Percentiles rank a stretch among this genome's conserved stretches.
Conservation (phyloP, 2,797 vertebrate species). For the Amazonetta brasiliensis region DNA sequence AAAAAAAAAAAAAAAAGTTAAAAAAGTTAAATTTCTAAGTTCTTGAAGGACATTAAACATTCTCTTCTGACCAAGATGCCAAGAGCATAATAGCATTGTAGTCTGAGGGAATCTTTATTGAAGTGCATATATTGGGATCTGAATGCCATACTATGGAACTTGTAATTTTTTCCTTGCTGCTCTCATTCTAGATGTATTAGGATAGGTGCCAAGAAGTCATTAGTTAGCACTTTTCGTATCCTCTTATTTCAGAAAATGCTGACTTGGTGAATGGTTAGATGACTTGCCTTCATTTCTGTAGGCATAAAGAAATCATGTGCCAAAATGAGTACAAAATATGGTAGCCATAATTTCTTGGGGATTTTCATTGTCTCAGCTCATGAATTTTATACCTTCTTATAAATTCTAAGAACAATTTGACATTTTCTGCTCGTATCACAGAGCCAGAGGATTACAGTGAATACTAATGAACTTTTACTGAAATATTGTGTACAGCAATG, state of each 20-base stretch:
- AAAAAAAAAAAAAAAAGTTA: neutral
- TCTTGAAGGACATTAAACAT: neutral
- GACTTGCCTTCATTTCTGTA: constrained; percentile 8
- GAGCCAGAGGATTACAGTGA: neutral
- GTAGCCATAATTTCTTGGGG: constrained; percentile 34
- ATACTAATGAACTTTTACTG: constrained; percentile 32
- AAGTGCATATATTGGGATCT: neutral
- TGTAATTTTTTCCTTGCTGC: neutral
- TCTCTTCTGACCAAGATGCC: neutral
- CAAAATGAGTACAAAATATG: constrained; percentile 41
- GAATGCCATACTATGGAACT: neutral
- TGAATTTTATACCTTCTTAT: constrained; percentile 61
- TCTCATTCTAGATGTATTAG: neutral
- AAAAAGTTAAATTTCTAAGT: neutral
- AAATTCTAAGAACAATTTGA: constrained; percentile 65
- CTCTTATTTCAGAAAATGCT: constrained; percentile 21
- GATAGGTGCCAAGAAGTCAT: neutral
- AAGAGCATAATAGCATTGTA: neutral
- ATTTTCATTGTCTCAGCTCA: constrained; percentile 60
- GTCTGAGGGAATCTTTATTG: neutral
- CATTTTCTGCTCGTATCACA: constrained; percentile 39
- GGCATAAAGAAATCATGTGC: constrained; percentile 24
- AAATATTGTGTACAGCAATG: neutral
- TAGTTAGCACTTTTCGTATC: constrained; percentile 4
- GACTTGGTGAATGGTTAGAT: neutral